These are phyloP conservation scores for Micronycteris hirsuta DNA, from an alignment of 2,113 vertebrate species.

Conservation along the genomic window DNA sequence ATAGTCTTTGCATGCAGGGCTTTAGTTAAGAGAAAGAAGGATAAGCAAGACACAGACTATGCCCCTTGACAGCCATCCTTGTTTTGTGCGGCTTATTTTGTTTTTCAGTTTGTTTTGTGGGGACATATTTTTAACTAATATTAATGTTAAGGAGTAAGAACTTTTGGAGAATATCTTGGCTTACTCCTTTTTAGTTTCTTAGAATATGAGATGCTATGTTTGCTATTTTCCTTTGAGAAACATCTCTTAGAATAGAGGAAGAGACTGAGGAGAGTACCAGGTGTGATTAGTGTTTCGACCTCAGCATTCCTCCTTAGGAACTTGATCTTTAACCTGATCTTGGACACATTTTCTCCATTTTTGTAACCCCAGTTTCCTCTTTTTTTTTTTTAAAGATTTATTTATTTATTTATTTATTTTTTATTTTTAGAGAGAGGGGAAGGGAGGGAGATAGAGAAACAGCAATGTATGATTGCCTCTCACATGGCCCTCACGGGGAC, in stretches of 20 bases:
- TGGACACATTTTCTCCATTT: background rate
- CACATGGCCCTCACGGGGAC: no score
- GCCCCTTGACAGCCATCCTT: background rate
- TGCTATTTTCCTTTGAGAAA: conserved; percentile 15
- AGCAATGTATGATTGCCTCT: no score
- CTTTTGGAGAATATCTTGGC: background rate
- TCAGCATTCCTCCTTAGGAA: background rate
- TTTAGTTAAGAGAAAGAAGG: background rate
- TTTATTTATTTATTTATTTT: no score
- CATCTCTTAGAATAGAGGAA: background rate
- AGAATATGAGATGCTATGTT: background rate
- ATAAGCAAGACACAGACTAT: background rate
- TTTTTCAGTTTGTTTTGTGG: background rate
- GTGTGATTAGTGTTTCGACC: background rate
- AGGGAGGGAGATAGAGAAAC: no score
- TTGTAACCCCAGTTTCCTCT: background rate
- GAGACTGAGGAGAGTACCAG: background rate
- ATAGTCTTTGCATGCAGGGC: background rate
- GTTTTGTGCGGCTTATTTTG: background rate
- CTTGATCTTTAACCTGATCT: background rate
- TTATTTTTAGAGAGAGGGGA: no score
- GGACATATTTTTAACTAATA: background rate
- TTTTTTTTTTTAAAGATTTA: no score
- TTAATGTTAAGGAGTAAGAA: background rate
- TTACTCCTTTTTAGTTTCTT: background rate